phyloP scores from a whole-genome alignment of 2,113 vertebrate genomes.

The Chaetodon auriga region DNA sequence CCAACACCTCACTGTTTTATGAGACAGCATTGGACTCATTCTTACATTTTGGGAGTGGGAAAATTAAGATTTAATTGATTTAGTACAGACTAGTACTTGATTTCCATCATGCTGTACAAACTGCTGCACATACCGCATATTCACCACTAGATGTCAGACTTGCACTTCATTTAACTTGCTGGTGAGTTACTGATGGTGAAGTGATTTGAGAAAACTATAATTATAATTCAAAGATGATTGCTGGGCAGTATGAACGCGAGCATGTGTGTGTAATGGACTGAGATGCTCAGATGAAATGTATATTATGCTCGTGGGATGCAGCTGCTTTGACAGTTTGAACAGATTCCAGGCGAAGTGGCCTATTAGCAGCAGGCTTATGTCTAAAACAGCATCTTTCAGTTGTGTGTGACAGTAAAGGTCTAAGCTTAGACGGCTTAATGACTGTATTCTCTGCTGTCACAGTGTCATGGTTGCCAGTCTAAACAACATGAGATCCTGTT shows the following conservation, averaged over 20 bases:
- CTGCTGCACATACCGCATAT: neutral
- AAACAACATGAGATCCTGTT: neutral
- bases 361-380: neutral
- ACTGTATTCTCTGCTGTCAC: neutral
- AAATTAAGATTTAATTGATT: neutral
- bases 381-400: neutral
- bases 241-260: neutral
- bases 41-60: neutral
- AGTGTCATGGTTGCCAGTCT: neutral
- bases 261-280: neutral
- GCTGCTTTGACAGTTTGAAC: neutral
- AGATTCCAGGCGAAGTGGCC: neutral
- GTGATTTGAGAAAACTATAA: too few relatives aligned
- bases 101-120: neutral
- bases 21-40: neutral
- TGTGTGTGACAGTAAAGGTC: neutral
- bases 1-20: neutral
- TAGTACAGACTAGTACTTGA: neutral
- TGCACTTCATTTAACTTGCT: neutral
- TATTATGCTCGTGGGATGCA: neutral
- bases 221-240: neutral
- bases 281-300: too few relatives aligned
- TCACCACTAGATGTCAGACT: conserved; percentile 57
- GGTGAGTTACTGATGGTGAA: neutral
- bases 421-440: neutral